Base-by-base conservation (phyloP, 1,140 invertebrate species). In the Orchesella cincta region DNA sequence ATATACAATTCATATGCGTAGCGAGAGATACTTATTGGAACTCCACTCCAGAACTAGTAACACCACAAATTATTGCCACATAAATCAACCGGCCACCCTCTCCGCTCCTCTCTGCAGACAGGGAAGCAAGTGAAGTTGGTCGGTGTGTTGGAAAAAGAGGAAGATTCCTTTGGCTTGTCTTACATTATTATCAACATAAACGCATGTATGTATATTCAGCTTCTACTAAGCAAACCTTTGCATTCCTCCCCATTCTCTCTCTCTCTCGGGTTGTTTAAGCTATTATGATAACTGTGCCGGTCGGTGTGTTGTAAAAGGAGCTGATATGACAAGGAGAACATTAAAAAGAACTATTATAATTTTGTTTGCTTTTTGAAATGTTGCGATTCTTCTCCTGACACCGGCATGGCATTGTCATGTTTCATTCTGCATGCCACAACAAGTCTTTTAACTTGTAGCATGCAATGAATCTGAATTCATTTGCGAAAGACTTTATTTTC, bases 41-140 rank as follows among this genome's bases (percentile, higher is more conserved):
- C 39, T 46, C 39, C 39, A 46, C 39, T 20, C 8, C 8, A 67
- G 62, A 67, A 67, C 62, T 67, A 67, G 62, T 67, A 67, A 67
- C 62, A 67, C 62, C 79, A 81, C 79, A 81, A 81, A 81, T 81
- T 81, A 81, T 81, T 81, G 79, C 75, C 79, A 78, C 79, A 81
- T 81, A 81, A 81, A 81, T 81, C 79, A 81, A 77, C 51, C 39
- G 67, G 79, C 29, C 35, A 64, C 62, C 62, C 62, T 67, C 62
- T 67, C 62, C 26, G 62, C 62, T 67, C 62, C 23, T 67, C 62
- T 67, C 62, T 8, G 62, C 31, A 29, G 62, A 67, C 62, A 57
- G 23, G 23, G 26, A 67, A 29, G 54, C 54, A 57, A 57, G 54
- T 57, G n/a, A 57, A 46, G 39, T 46, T 18, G 39, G 39, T 46